Base-by-base conservation (phyloP, 2,797 vertebrate genomes). In the Manis pentadactyla region DNA sequence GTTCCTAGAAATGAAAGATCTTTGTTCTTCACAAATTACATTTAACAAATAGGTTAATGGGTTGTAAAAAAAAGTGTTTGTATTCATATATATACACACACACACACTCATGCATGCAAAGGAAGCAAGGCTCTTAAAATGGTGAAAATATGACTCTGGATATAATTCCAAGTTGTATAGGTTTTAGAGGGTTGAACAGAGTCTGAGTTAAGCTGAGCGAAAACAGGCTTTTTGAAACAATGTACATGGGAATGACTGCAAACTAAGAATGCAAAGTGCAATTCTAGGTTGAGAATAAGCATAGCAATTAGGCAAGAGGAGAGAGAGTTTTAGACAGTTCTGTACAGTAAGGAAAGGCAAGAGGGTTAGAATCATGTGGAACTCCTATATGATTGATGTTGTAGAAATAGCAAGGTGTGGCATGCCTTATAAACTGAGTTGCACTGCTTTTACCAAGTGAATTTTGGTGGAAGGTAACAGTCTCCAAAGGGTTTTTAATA, bases 21-120 rank as follows among this genome's bases (percentile, higher is more conserved):
- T 90, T 42, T 90, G 27, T 51, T 73, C 61, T 68, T 51, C 75
- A 73, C 51, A 85, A 92, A 90, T 90, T 90, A 61, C 29, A 74
- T 34, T 53, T 87, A 83, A 63, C 63, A 84, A 77, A 39, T 46
- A 93, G 71, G 71, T 63, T 78, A 90, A 55, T 87, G 17, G 74
- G 19, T 74, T 64, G 39, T 86, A 8, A 81, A 86, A 86, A 27
- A 39, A 25, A 9, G n/a, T 21, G 17, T 46, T 34, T 68, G 27
- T 29, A 71, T 85, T 75, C 5, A 63, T 53, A 64, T 27, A 83
- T 23, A 68, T 19, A 79, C 2, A 82, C 57, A 55, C 14, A 11
- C 74, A 68, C 37, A 74, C 69, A 39, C 14, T 1, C 88, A 82
- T 34, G 12, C 42, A 75, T 49, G 27, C 61, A 93, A 51, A 91